Evolutionary conservation across 2,888 invertebrate species (phyloP).

Genomic region (Lacanobia wlatinum): DNA sequence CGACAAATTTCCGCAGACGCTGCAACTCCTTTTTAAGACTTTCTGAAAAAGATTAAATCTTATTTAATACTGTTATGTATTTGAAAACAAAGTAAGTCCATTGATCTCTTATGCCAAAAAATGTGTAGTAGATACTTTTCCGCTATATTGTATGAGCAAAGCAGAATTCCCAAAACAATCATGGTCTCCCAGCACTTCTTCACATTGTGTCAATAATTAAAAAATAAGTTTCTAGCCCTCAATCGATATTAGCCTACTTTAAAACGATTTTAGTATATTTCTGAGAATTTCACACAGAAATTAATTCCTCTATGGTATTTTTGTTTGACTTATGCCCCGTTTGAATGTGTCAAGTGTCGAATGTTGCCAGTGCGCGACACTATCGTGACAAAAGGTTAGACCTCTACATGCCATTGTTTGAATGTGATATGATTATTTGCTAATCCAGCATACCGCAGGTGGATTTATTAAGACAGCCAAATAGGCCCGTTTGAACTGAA

Average conservation of each 20-base stretch:
- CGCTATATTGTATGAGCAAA: no score
- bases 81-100: no score
- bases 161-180: no score
- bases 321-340: conserved; percentile 31
- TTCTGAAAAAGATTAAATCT: no score
- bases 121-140: no score
- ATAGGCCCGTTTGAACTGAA: conserved; percentile 20
- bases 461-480: conserved; percentile 22
- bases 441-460: conserved; percentile 29
- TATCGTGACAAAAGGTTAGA: conserved; percentile 54
- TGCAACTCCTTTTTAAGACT: no score
- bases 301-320: neutral
- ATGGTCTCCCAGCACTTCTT: no score
- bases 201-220: neutral
- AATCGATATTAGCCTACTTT: no score
- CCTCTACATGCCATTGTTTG: conserved; percentile 56
- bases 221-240: no score
- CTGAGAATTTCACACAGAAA: neutral
- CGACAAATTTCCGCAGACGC: neutral
- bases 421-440: conserved; percentile 60
- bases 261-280: neutral
- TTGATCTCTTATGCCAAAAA: no score
- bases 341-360: conserved; percentile 37
- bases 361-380: conserved; percentile 30
- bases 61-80: no score